Percentiles rank a stretch among this genome's conserved stretches.
Conservation (phyloP, 2,113 vertebrate species). For the Pelecanus crispus region DNA sequence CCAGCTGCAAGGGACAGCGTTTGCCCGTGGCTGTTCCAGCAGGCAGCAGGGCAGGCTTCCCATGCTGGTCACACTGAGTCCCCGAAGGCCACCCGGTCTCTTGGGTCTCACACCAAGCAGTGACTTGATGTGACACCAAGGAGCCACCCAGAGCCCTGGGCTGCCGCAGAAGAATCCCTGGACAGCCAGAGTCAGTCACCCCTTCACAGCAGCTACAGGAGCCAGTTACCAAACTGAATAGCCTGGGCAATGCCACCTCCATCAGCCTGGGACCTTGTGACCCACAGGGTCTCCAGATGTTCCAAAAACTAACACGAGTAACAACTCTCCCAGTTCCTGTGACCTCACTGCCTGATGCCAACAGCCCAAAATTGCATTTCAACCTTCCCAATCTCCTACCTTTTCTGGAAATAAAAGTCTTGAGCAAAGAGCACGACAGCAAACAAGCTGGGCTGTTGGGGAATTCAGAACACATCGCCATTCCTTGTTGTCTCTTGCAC, state of each 20-base stretch:
- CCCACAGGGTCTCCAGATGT: neutral
- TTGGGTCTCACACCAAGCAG: neutral
- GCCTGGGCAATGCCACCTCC: neutral
- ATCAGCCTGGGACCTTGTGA: neutral
- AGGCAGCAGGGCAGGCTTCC: neutral
- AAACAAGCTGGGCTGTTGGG: neutral
- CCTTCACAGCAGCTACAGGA: neutral
- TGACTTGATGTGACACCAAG: fast-evolving
- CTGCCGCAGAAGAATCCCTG: neutral
- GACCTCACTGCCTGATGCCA: neutral
- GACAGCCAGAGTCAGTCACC: neutral
- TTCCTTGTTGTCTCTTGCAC: neutral
- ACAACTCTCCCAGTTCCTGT: neutral
- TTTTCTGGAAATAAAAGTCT: neutral
- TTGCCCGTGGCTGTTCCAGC: neutral
- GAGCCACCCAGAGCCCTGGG: neutral
- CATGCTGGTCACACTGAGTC: neutral
- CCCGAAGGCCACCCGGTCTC: neutral
- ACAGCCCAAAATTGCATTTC: neutral
- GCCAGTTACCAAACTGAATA: neutral
- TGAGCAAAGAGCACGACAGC: neutral
- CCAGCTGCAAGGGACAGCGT: no score
- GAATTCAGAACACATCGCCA: fast-evolving
- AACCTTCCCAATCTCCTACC: neutral
- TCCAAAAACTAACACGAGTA: neutral